A percentile compares a stretch with the other conserved stretches of the same genome.
These are phyloP conservation scores for Drosophila kikkawai DNA, from an alignment of 1,140 invertebrate species.

Conservation along the genomic window DNA sequence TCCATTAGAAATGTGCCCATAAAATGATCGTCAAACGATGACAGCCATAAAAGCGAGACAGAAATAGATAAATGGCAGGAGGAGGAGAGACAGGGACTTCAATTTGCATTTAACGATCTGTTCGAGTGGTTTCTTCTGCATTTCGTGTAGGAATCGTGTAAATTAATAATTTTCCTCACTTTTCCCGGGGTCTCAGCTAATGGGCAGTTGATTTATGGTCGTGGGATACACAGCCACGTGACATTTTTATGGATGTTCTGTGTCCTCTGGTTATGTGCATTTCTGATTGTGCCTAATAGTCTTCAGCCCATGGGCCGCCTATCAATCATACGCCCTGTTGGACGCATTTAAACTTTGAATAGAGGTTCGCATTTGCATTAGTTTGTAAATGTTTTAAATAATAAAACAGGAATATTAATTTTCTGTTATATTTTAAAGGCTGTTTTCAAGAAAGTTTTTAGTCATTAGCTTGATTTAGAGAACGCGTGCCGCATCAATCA, in stretches of 20 bases:
- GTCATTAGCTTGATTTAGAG: background rate
- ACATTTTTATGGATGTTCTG: conserved; percentile 70
- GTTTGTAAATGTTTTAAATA: no score
- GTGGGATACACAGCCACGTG: conserved; percentile 28
- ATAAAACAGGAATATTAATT: background rate
- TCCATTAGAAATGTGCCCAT: conserved; percentile 39
- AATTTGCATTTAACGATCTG: conserved; percentile 57
- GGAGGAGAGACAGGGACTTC: background rate
- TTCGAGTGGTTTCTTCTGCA: conserved; percentile 40
- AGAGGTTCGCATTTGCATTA: background rate
- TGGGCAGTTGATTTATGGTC: conserved; percentile 71
- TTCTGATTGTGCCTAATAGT: conserved; percentile 63
- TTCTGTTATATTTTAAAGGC: background rate
- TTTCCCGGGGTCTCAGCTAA: conserved; percentile 41
- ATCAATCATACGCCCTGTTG: conserved; percentile 74
- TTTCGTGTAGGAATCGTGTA: conserved; percentile 31
- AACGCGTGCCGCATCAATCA: conserved; percentile 25
- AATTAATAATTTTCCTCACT: conserved; percentile 42
- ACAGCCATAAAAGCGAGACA: conserved; percentile 33
- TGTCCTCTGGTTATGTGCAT: conserved; percentile 60
- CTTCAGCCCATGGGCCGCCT: conserved; percentile 31
- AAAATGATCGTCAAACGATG: conserved; percentile 44
- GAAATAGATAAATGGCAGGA: conserved; percentile 11
- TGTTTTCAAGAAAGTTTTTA: background rate
- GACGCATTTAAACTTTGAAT: conserved; percentile 5